Evolutionary conservation across 1,140 invertebrate genomes (phyloP).

Genomic region (Drosophila ironensis): DNA sequence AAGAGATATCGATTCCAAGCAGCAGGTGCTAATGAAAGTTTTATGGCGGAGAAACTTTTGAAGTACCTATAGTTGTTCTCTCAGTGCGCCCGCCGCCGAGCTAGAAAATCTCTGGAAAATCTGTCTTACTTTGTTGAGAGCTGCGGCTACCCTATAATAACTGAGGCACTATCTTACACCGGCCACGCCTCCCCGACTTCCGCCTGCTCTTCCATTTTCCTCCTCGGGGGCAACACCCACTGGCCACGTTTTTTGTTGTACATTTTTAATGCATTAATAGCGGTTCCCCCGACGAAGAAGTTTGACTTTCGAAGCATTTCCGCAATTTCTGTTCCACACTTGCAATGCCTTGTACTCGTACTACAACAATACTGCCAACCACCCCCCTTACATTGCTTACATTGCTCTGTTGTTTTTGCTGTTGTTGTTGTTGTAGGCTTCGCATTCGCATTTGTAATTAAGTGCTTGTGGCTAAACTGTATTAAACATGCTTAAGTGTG

Average conservation of each 20-base stretch:
- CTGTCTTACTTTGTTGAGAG: constrained; percentile 31
- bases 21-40: no score
- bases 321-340: constrained; percentile 49
- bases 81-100: not conserved
- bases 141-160: constrained; percentile 32
- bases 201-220: not conserved
- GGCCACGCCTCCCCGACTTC: constrained; percentile 13
- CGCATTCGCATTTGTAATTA: constrained; percentile 74
- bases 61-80: not conserved
- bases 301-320: constrained; percentile 36
- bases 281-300: constrained; percentile 6
- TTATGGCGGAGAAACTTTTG: not conserved
- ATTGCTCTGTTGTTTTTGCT: no score
- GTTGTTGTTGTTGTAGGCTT: no score
- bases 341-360: constrained; percentile 1
- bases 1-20: no score
- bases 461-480: constrained; percentile 82
- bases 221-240: not conserved
- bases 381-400: not conserved
- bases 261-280: constrained; percentile 20
- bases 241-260: not conserved
- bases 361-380: not conserved
- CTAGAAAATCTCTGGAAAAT: constrained; percentile 23
- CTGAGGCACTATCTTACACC: constrained; percentile 11
- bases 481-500: constrained; percentile 82